These are phyloP conservation scores for Diabrotica undecimpunctata DNA, from an alignment of 1,140 invertebrate species.

Conservation along the genomic window DNA sequence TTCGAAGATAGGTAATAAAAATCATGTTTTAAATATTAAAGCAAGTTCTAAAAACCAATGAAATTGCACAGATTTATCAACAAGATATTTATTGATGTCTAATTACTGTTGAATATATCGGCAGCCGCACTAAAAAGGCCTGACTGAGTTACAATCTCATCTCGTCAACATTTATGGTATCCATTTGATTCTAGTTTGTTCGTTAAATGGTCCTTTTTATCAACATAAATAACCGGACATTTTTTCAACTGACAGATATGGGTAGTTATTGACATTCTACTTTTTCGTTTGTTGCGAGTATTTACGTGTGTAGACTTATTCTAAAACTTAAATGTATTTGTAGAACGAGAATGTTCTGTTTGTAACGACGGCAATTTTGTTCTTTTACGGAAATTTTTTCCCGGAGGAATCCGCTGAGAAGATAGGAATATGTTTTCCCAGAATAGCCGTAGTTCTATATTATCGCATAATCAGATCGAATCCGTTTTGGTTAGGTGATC, in stretches of 20 bases:
- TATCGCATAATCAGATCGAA: too few species aligned
- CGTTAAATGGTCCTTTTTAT: slow-evolving; percentile 2
- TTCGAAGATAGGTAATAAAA: too few species aligned
- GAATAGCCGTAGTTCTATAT: neutral
- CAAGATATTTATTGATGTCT: slow-evolving; percentile 2
- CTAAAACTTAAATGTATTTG: neutral
- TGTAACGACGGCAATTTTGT: neutral
- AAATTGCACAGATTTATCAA: neutral
- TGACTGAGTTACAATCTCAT: neutral
- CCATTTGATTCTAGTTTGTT: slow-evolving; percentile 2
- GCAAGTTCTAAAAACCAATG: neutral
- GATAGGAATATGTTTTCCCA: neutral
- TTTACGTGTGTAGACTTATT: neutral
- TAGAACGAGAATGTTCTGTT: neutral
- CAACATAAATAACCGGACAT: neutral
- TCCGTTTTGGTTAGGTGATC: too few species aligned
- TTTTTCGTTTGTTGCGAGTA: neutral
- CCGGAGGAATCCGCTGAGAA: neutral
- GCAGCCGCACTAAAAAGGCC: neutral
- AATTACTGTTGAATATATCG: slow-evolving; percentile 2
- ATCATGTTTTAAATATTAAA: too few species aligned
- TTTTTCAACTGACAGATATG: slow-evolving; percentile 2
- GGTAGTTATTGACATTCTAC: slow-evolving; percentile 2
- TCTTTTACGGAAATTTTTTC: slow-evolving; percentile 2
- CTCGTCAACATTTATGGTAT: neutral